phyloP scores from a whole-genome alignment of 2,888 invertebrate genomes.

The Drosophila mimetica region DNA sequence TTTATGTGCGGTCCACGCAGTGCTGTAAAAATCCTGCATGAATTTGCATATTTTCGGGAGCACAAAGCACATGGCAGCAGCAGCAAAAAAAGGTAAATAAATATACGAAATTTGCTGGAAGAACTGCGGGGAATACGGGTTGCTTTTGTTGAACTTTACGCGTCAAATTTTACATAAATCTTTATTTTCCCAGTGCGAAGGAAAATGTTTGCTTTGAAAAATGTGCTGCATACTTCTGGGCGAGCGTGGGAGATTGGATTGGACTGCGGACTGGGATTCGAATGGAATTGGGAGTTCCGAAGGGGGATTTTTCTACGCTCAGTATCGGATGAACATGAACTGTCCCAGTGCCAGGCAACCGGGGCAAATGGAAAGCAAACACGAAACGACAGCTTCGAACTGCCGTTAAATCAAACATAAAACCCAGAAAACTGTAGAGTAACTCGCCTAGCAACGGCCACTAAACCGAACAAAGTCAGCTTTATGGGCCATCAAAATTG shows the following conservation, averaged over 20 bases:
- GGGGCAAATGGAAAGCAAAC: conserved; percentile 49
- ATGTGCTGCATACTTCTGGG: conserved; percentile 26
- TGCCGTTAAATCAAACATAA: conserved; percentile 48
- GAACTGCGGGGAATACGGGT: conserved; percentile 20
- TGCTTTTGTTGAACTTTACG: conserved; percentile 43
- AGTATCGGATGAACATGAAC: conserved; percentile 34
- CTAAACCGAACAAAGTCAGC: conserved; percentile 57
- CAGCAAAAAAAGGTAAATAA: conserved; percentile 36
- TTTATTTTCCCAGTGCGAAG: conserved; percentile 35
- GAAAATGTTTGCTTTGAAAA: conserved; percentile 33
- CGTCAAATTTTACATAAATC: conserved; percentile 59
- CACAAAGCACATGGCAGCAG: conserved; percentile 20
- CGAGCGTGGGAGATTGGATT: conserved; percentile 8
- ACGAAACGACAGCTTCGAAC: conserved; percentile 46
- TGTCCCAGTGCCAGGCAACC: conserved; percentile 49
- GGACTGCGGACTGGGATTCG: neutral
- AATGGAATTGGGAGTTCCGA: neutral
- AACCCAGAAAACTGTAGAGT: conserved; percentile 40
- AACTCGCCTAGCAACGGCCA: conserved; percentile 37
- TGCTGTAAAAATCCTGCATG: conserved; percentile 35
- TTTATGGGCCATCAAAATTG: conserved; percentile 57
- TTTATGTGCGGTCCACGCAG: conserved; percentile 41
- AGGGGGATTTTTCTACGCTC: neutral
- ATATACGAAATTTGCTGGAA: conserved; percentile 36
- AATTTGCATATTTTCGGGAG: conserved; percentile 45